Evolutionary conservation across 1,140 invertebrate genomes (phyloP), one percentile per base, ranked within the genome.

Genomic region (Leptinotarsa undecemlineata): DNA sequence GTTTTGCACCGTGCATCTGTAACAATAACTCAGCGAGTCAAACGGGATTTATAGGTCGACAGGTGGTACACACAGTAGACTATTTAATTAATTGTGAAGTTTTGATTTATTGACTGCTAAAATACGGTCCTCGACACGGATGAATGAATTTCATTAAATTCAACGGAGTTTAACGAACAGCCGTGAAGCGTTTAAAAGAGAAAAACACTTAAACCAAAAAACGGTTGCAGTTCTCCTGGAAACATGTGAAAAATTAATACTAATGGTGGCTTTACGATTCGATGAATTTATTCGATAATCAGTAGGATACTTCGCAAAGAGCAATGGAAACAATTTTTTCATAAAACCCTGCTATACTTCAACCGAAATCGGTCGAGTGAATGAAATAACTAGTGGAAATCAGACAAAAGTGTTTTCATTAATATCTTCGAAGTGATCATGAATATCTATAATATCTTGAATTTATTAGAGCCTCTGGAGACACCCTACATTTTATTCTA

Each of bases 41-140:
- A 68, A 42, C 26, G 8, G 8, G 47, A 68, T 68, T 68, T 68
- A 68, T 68, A 68, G 67, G 23, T 47, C 67, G 67, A 68, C 67
- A 68, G 67, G 67, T 68, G 67, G 26, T n/a, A 15, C 26, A 33
- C n/a, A 48, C 33, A 33, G 42, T 47, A 47, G 67, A 42, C 67
- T 48, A 48, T 68, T 68, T 68, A 68, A 68, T 68, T 68, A 68
- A 68, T 68, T 68, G 67, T 68, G n/a, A 68, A 68, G 67, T 68
- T 68, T 68, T 68, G 67, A 68, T 68, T 68, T 47, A 68, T 68
- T 19, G 26, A 14, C 19, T 33, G 67, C 67, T 64, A 19, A 64
- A 64, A 64, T 64, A 64, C 63, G 63, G 63, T 64, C 63, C 63
- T 33, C 63, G 63, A 64, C 60, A 11, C 20, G 20, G 63, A 64